Percentiles rank a stretch among this genome's conserved stretches.
Conservation (phyloP, 2,113 vertebrate species). For the Phrynosoma blainvillii region DNA sequence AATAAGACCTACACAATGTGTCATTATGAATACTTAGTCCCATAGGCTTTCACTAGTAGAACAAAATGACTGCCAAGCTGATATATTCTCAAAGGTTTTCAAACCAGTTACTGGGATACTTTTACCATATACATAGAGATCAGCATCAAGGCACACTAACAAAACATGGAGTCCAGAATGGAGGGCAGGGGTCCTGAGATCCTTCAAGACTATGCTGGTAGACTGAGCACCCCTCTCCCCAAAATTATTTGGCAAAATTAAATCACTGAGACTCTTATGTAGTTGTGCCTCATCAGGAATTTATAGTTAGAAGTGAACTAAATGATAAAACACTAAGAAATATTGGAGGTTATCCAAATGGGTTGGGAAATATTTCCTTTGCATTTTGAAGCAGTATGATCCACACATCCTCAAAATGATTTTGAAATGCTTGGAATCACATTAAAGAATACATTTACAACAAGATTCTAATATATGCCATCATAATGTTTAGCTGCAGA, state of each 20-base stretch:
- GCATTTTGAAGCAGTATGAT: background rate
- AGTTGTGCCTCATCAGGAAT: too few relatives aligned
- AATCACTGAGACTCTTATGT: too few relatives aligned
- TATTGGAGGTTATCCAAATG: too few relatives aligned
- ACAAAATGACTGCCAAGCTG: constrained; percentile 5
- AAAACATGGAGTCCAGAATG: too few relatives aligned
- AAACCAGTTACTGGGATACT: background rate
- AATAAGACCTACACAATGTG: background rate
- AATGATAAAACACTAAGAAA: too few relatives aligned
- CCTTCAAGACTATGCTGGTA: too few relatives aligned
- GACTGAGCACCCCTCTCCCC: too few relatives aligned
- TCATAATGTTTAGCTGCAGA: background rate
- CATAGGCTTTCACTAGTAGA: background rate
- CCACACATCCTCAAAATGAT: background rate
- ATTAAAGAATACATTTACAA: background rate
- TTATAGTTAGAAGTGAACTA: too few relatives aligned
- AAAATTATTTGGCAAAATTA: too few relatives aligned
- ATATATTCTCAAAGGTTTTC: constrained; percentile 3
- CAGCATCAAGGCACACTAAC: background rate
- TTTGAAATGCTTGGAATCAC: background rate
- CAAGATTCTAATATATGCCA: background rate
- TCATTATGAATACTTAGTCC: background rate
- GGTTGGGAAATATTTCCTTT: background rate
- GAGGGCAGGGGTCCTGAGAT: too few relatives aligned
- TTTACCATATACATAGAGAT: background rate